A percentile compares a stretch with the other conserved stretches of the same genome.
Conservation (phyloP, 2,113 vertebrate genomes). For the Scatophagus argus region DNA sequence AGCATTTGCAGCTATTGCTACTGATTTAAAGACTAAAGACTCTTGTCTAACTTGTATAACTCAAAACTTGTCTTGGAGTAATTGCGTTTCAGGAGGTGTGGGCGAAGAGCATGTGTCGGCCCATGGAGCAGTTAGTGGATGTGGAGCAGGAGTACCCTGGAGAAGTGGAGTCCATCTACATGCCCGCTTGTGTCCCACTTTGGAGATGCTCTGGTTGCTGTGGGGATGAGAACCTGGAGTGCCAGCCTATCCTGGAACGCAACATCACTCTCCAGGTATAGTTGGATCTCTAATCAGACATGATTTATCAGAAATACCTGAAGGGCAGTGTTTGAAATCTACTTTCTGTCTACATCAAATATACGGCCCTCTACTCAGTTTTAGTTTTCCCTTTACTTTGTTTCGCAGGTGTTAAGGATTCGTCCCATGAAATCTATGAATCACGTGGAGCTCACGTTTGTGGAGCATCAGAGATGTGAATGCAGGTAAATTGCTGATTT, state of each 20-base stretch:
- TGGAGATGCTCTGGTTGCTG: constrained; percentile 93
- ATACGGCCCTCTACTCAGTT: background rate
- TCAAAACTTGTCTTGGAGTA: constrained; percentile 76
- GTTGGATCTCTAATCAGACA: background rate
- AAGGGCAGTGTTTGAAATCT: background rate
- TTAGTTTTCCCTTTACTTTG: background rate
- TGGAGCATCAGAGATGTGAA: constrained; percentile 80
- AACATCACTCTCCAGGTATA: constrained; percentile 89
- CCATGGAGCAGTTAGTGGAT: constrained; percentile 90
- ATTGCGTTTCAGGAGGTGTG: constrained; percentile 89
- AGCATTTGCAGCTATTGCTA: background rate
- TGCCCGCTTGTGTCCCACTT: constrained; percentile 89
- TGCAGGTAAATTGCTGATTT: constrained; percentile 72
- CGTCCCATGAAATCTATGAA: constrained; percentile 29
- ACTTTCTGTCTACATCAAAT: too few relatives aligned
- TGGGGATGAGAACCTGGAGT: constrained; percentile 86
- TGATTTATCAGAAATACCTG: background rate
- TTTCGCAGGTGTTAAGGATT: constrained; percentile 73
- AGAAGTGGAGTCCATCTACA: constrained; percentile 88
- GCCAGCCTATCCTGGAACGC: constrained; percentile 80
- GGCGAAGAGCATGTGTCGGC: constrained; percentile 89
- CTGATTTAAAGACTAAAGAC: background rate
- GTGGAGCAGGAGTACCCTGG: constrained; percentile 87
- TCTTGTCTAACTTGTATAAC: too few relatives aligned
- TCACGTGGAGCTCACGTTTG: constrained; percentile 76